Evolutionary conservation across 2,797 vertebrate genomes (phyloP), one percentile per base, ranked within the genome.

Genomic region (Denticeps clupeoides): DNA sequence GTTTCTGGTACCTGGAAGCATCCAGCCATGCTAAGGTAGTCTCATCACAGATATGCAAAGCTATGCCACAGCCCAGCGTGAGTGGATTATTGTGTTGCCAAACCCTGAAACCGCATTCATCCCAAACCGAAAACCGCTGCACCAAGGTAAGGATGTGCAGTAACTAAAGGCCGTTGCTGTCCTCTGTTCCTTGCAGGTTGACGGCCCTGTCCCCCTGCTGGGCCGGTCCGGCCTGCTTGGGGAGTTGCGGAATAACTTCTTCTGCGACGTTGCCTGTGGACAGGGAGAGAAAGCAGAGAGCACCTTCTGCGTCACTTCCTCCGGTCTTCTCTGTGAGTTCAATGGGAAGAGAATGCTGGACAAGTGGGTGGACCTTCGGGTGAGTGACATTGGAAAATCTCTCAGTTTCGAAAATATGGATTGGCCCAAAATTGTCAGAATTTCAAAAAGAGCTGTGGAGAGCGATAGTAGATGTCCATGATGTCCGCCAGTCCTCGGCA

Each of bases 1-100:
- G 87, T 69, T 97, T 95, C 79, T 97, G 93, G 93, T 95, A 95
- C 65, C 78, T 97, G 49, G 88, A 94, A 56, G 89, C 86, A 54
- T 86, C 87, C 65, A 90, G 89, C 68, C 82, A 85, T 31, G 88
- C 74, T 43, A 91, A 96, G 90, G 93, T 97, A 63, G n/a, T n/a
- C n/a, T n/a, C n/a, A n/a, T n/a, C n/a, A n/a, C n/a, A n/a, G n/a
- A n/a, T n/a, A n/a, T n/a, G n/a, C n/a, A n/a, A n/a, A n/a, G n/a
- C n/a, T n/a, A n/a, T n/a, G n/a, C n/a, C n/a, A n/a, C n/a, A n/a
- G n/a, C n/a, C n/a, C n/a, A n/a, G n/a, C n/a, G n/a, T n/a, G n/a
- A n/a, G n/a, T n/a, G n/a, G n/a, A n/a, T n/a, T n/a, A n/a, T n/a
- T n/a, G n/a, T n/a, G n/a, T n/a, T n/a, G n/a, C n/a, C n/a, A n/a